Evolutionary conservation across 1,140 invertebrate species (phyloP), one percentile per base, ranked within the genome.

Genomic region (Globodera ellingtonae): DNA sequence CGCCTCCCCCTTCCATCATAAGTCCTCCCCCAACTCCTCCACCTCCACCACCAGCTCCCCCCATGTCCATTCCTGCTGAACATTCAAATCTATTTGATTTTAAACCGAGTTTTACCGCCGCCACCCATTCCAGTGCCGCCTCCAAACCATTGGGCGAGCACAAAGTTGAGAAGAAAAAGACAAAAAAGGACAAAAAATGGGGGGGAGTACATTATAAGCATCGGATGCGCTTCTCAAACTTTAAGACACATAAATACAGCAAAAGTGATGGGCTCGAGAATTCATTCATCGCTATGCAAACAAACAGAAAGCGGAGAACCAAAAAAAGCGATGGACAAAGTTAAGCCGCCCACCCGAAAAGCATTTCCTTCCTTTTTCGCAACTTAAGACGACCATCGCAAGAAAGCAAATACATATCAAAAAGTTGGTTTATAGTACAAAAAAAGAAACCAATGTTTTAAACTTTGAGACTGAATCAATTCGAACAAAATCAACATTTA

Each of bases 101-200:
- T 44, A 21, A 47, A 47, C 9, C 5, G 24, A 3, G 6, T 70
- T 70, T 70, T 70, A 44, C 67, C 67, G n/a, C 67, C 67, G n/a
- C 67, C 67, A 35, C 10, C 67, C 67, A 70, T 70, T 70, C 67
- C 67, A 13, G 1, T 21, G 9, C 67, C 67, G 67, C 67, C 67
- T 35, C 67, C 67, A 47, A 24, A 70, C 67, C 67, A 70, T 47
- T 70, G 67, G 67, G 67, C 67, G 15, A 59, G 10, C 56, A 59
- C 56, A 59, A 59, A 59, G 18, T 59, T 59, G 56, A 59, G 13
- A 8, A 59, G 56, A 18, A 59, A 59, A 59, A 59, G 56, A 59
- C 56, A 59, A 59, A 59, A 59, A 59, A 59, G 15, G 56, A 59
- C 5, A 15, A 59, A 59, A 59, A 59, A 59, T 59, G 56, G 15